These are phyloP conservation scores for Xenops minutus DNA, from an alignment of 2,797 vertebrate genomes.

Conservation along the genomic window DNA sequence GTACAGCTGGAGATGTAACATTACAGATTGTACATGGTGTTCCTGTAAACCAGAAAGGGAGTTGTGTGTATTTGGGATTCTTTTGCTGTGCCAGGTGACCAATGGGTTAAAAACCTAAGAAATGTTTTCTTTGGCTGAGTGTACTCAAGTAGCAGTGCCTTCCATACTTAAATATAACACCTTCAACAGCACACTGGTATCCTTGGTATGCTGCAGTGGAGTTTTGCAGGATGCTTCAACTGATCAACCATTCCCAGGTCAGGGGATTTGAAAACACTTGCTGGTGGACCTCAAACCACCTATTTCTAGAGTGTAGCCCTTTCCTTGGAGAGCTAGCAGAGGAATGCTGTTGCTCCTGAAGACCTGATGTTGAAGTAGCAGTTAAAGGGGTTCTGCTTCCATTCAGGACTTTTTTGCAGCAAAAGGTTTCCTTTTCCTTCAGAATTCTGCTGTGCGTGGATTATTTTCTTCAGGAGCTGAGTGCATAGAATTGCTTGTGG, in stretches of 20 bases:
- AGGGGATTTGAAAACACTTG: not conserved
- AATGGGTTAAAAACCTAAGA: not conserved
- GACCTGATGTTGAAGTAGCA: not conserved
- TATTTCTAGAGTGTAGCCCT: not conserved
- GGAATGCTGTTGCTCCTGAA: not conserved
- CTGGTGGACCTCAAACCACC: not conserved
- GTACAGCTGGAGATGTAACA: not conserved
- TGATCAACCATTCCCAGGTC: not conserved
- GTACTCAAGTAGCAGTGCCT: not conserved
- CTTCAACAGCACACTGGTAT: not conserved
- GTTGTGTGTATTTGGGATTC: not conserved
- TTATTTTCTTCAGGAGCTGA: not conserved
- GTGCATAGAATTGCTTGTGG: not conserved
- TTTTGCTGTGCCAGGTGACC: not conserved
- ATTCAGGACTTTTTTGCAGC: not conserved
- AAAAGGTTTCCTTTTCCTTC: not conserved
- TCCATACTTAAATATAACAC: not conserved
- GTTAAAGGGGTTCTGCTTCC: not conserved
- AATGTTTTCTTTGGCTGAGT: not conserved
- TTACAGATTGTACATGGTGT: not conserved
- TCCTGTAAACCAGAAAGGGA: not conserved
- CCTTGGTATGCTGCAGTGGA: not conserved
- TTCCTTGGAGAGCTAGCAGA: not conserved
- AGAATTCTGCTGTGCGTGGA: not conserved
- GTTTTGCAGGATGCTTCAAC: not conserved